phyloP scores from a whole-genome alignment of 2,888 invertebrate genomes.

The Alloplasta piceator region DNA sequence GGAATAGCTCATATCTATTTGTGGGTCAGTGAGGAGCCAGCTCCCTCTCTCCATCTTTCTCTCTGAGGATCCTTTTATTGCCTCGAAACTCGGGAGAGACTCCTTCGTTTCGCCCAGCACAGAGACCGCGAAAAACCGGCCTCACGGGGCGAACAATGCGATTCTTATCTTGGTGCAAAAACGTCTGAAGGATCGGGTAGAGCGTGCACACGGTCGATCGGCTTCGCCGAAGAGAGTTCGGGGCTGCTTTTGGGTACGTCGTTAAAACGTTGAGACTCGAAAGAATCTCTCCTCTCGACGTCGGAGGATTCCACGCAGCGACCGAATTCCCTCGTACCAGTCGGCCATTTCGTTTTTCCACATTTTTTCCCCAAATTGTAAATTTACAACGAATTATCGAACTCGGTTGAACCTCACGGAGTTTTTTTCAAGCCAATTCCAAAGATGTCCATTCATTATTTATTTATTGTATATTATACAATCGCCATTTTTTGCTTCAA shows the following conservation, averaged over 20 bases:
- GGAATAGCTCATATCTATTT: background rate
- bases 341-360: background rate
- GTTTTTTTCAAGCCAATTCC: too few relatives aligned
- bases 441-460: too few relatives aligned
- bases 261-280: background rate
- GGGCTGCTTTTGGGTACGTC: background rate
- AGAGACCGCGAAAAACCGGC: slow-evolving; percentile 52
- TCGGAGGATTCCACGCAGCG: background rate
- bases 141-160: slow-evolving; percentile 60
- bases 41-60: too few relatives aligned
- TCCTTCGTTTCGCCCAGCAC: slow-evolving; percentile 1
- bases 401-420: too few relatives aligned
- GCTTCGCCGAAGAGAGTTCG: slow-evolving; percentile 58
- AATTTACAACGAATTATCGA: too few relatives aligned
- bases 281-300: background rate
- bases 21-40: slow-evolving; percentile 13
- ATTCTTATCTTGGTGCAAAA: slow-evolving; percentile 63
- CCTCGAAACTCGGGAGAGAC: slow-evolving; percentile 54
- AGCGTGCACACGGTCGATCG: slow-evolving; percentile 35
- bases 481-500: too few relatives aligned
- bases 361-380: background rate
- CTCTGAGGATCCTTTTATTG: slow-evolving; percentile 28
- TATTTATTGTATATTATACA: too few relatives aligned
- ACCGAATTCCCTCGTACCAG: background rate
- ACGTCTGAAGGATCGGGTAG: slow-evolving; percentile 31